Base-by-base conservation (phyloP, 2,797 vertebrate species). In the Brachyalestes nurse region DNA sequence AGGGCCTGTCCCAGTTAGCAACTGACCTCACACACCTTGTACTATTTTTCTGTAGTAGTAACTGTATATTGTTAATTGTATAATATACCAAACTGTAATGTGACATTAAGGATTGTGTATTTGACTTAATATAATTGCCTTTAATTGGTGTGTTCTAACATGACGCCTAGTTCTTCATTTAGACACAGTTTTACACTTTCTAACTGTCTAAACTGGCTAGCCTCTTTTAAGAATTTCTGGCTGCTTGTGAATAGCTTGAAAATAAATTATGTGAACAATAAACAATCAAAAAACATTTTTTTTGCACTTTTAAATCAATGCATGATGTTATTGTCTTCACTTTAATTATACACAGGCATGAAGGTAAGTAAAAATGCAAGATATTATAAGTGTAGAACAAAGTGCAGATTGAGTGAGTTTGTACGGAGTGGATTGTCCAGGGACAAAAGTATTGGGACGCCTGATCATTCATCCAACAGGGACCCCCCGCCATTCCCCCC, bases 1-100 rank as follows among this genome's bases (percentile, higher is more conserved):
- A 51, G 51, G 89, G 51, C 91, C 91, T 25, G 90, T 90, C 55
- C 91, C 92, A 80, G 88, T 86, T 49, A 92, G 91, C 85, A 87
- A 90, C 84, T 93, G 90, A 81, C 28, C 17, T 53, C 21, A 40
- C 7, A 23, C 8, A 40, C 62, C 25, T 13, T 47, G 21, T 14
- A 23, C 51, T 51, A 42, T 77, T 40, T 23, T 85, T 47, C 47
- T 76, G 61, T 55, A 49, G 49, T 25, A 17, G 16, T 19, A 38
- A n/a, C 14, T 55, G 55, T 45, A 60, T n/a, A 42, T 19, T 38
- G 53, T 12, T 6, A 45, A n/a, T 6, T 6, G 10, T 58, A 28
- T 57, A 5, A 57, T 70, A 13, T 55, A 19, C 19, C 17, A 12
- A 66, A 28, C 67, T 62, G 34, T 65, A 28, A 42, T 62, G 58